These are phyloP conservation scores for Sarcophaga variegata DNA, from an alignment of 2,888 invertebrate species.

Conservation along the genomic window DNA sequence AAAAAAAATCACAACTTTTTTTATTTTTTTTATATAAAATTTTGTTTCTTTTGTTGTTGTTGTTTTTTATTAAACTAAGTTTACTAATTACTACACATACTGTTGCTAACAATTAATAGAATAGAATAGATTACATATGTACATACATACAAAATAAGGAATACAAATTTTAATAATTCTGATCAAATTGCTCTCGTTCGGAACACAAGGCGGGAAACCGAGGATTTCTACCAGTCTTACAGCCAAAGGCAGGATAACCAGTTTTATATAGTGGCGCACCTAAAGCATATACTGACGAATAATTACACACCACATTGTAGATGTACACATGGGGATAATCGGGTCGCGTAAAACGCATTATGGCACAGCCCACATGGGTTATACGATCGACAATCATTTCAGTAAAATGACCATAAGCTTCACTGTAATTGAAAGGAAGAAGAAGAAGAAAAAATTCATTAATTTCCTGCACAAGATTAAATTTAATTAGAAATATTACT, in stretches of 20 bases:
- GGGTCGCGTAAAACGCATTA: slow-evolving; percentile 78
- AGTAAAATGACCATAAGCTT: slow-evolving; percentile 81
- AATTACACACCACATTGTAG: slow-evolving; percentile 80
- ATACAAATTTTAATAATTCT: slow-evolving; percentile 75
- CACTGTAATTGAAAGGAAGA: slow-evolving; percentile 72
- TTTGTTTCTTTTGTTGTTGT: no score
- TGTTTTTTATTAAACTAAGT: no score
- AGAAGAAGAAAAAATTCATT: background rate
- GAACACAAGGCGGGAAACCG: slow-evolving; percentile 80
- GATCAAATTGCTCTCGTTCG: slow-evolving; percentile 76
- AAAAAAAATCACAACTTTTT: no score
- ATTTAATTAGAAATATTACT: slow-evolving; percentile 65
- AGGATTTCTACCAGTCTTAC: slow-evolving; percentile 78
- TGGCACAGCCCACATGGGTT: slow-evolving; percentile 79
- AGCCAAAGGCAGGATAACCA: slow-evolving; percentile 76
- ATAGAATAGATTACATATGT: no score
- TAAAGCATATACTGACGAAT: slow-evolving; percentile 79
- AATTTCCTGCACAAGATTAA: no score
- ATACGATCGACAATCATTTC: slow-evolving; percentile 80
- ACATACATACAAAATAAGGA: slow-evolving; percentile 10
- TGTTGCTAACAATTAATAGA: no score
- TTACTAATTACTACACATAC: no score
- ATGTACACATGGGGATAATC: slow-evolving; percentile 77
- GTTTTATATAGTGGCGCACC: slow-evolving; percentile 77
- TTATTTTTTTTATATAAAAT: no score